Base-by-base conservation (phyloP, 2,888 invertebrate genomes). In the Drosophila emarginata region DNA sequence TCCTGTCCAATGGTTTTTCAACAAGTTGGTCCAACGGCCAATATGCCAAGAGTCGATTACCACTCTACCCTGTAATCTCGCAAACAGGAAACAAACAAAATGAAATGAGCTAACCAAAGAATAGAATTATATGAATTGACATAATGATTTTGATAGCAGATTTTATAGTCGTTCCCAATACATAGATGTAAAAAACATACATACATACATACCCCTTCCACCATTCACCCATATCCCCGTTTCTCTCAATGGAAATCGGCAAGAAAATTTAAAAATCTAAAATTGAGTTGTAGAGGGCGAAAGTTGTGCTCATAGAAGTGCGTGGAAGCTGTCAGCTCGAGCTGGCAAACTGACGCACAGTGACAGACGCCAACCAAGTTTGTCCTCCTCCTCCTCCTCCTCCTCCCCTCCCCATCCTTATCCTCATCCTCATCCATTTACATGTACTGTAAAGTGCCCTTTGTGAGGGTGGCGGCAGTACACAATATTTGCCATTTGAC, bases 401-500 rank as follows among this genome's bases (percentile, higher is more conserved):
- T 21, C 71, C 45, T 23, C 45, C 21, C 4, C 39, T 0, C 51
- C 18, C 60, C 2, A 28, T 36, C 51, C 58, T 45, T 53, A 23
- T 23, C 39, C 40, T 7, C 12, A 4, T 15, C 28, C 4, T 18
- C 26, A 23, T 39, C 21, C 21, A 12, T 32, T 39, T 57, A 14
- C 21, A 14, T 50, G 11, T n/a, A 59, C 36, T 71, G 87, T 87
- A 81, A 87, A 84, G 78, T 79, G 70, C 69, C 69, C 68, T 52
- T 58, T 36, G 57, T 64, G 59, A 62, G 66, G 57, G 54, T 32
- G 14, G 26, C 53, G 66, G 52, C 21, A 14, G 59, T 67, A 77
- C 74, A 76, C 80, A 86, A 82, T 87, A 87, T 89, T 89, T 90
- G 89, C 87, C 80, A 87, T 88, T 90, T 89, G 90, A 89, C 89